Conservation (phyloP, 2,888 invertebrate genomes). For the Cataglyphis livida region DNA sequence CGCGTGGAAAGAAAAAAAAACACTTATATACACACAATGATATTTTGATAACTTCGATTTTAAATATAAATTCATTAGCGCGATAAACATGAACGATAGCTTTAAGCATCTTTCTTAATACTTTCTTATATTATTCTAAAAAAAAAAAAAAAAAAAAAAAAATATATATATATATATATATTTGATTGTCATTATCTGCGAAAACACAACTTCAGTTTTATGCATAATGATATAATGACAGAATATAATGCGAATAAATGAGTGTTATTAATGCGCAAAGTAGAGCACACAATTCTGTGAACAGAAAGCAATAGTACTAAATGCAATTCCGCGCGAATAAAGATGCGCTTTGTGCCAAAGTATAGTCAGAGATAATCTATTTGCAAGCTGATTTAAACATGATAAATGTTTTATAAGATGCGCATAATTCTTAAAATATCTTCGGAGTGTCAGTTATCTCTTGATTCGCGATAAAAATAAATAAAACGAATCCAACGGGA, state of each 20-base stretch:
- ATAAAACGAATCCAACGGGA: conserved; percentile 20
- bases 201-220: background rate
- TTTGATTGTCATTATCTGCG: background rate
- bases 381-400: conserved; percentile 35
- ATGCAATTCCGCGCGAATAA: background rate
- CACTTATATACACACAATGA: background rate
- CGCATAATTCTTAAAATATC: conserved; percentile 33
- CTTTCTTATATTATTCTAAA: background rate
- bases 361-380: conserved; percentile 34
- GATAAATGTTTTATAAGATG: conserved; percentile 10
- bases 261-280: background rate
- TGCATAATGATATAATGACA: background rate
- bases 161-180: no score
- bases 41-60: background rate
- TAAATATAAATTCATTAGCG: background rate
- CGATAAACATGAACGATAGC: background rate
- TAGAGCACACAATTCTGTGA: background rate
- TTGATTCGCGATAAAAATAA: conserved; percentile 11
- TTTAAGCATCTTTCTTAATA: background rate
- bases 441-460: conserved; percentile 13
- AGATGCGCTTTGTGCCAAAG: background rate
- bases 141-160: no score
- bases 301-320: background rate
- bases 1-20: background rate
- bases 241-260: conserved; percentile 3